Evolutionary conservation across 2,113 vertebrate species (phyloP).

Genomic region (Hippocampus abdominalis): DNA sequence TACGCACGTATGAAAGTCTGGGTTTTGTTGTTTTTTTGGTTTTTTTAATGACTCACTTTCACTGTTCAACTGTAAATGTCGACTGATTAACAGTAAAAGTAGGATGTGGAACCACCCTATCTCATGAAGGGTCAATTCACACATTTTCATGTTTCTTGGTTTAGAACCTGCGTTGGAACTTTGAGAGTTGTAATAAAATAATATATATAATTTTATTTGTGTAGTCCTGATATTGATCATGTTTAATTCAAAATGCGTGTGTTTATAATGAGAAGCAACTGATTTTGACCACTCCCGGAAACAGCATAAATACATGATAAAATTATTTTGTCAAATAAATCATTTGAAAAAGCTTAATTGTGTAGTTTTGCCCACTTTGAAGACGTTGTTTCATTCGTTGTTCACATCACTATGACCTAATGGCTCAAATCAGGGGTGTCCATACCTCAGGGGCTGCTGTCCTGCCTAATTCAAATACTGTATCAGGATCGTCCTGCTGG

Average conservation of each 20-base stretch:
- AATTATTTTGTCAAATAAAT: slow-evolving; percentile 66
- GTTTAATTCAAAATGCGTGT: background rate
- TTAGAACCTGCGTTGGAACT: slow-evolving; percentile 2
- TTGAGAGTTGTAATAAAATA: background rate
- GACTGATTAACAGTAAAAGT: slow-evolving; percentile 9
- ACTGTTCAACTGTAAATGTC: slow-evolving; percentile 6
- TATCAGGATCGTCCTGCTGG: no score
- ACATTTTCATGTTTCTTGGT: background rate
- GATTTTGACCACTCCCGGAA: slow-evolving; percentile 29
- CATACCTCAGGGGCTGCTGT: no score
- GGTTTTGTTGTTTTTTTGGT: no score
- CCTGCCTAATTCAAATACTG: no score
- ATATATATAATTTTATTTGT: background rate
- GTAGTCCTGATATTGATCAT: background rate
- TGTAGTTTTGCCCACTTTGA: background rate
- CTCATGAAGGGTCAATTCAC: background rate
- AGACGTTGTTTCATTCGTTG: background rate
- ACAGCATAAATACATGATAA: slow-evolving; percentile 57
- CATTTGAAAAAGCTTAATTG: slow-evolving; percentile 23
- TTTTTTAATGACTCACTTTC: background rate
- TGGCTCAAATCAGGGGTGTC: background rate
- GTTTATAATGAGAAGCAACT: slow-evolving; percentile 10
- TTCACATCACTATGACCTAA: background rate
- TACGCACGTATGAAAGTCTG: slow-evolving; percentile 26
- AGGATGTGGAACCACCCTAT: background rate